A percentile compares a stretch with the other conserved stretches of the same genome.
These are phyloP conservation scores for Gonioctena quinquepunctata DNA, from an alignment of 1,140 invertebrate genomes.

Conservation along the genomic window DNA sequence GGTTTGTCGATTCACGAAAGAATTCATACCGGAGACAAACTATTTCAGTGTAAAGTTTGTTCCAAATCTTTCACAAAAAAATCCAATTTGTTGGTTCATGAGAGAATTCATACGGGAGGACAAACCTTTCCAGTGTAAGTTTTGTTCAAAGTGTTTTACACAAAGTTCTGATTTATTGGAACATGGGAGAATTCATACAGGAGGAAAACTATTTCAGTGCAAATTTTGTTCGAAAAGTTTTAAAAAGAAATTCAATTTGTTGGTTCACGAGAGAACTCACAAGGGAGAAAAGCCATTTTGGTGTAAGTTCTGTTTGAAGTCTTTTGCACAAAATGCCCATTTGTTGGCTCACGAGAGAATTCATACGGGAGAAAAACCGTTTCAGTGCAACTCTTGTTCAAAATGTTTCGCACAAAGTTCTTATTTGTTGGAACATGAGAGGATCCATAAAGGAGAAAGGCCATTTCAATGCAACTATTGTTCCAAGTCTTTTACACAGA, in stretches of 20 bases:
- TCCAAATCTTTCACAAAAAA: neutral
- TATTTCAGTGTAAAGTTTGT: neutral
- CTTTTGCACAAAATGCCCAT: neutral
- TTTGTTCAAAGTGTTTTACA: neutral
- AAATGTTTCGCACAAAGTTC: too few species aligned
- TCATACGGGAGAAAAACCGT: too few species aligned
- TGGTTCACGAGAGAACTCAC: neutral
- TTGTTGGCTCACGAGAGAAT: neutral
- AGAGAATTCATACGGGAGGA: neutral
- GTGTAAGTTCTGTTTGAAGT: neutral
- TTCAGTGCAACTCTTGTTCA: too few species aligned
- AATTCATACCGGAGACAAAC: neutral
- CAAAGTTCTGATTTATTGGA: neutral
- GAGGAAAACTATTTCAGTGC: neutral
- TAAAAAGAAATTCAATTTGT: neutral
- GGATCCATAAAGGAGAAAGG: too few species aligned
- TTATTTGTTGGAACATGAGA: too few species aligned
- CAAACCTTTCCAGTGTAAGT: neutral
- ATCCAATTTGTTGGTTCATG: neutral
- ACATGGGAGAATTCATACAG: neutral
- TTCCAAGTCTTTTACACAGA: too few species aligned
- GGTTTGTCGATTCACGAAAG: neutral
- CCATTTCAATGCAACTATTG: too few species aligned
- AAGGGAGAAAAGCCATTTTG: constrained; percentile 1
- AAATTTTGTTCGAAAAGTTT: neutral